Percentiles rank a stretch among this genome's conserved stretches.
These are phyloP conservation scores for Proctacanthus coquilletti DNA, from an alignment of 1,140 invertebrate species.

Conservation along the genomic window DNA sequence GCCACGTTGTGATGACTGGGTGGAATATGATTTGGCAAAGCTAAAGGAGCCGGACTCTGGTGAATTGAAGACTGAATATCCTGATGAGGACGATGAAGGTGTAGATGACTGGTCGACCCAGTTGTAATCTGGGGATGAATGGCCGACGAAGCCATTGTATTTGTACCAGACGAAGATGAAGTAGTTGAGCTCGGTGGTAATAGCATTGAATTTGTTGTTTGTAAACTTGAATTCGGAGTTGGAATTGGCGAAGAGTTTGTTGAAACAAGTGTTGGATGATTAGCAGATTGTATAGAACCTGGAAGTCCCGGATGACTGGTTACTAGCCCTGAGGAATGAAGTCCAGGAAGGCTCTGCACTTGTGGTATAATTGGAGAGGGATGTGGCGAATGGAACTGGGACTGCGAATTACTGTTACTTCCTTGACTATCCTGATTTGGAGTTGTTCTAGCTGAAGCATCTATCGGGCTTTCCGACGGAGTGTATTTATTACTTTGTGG, in stretches of 20 bases:
- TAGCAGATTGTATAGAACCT: slow-evolving; percentile 3
- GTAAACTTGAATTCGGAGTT: neutral
- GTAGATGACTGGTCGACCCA: slow-evolving; percentile 2
- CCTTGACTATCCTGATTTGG: slow-evolving; percentile 29
- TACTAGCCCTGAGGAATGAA: neutral
- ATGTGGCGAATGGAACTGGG: slow-evolving; percentile 24
- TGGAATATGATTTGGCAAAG: slow-evolving; percentile 1
- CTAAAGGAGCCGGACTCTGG: neutral
- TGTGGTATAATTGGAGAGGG: slow-evolving; percentile 24
- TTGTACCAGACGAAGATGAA: neutral
- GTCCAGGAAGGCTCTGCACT: neutral
- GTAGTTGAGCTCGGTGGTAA: neutral
- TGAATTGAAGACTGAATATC: slow-evolving; percentile 3
- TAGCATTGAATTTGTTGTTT: neutral
- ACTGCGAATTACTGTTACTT: slow-evolving; percentile 28
- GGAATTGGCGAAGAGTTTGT: neutral
- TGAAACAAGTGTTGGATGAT: slow-evolving; percentile 5
- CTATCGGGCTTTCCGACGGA: slow-evolving; percentile 22
- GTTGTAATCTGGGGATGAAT: neutral
- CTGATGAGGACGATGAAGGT: slow-evolving; percentile 3
- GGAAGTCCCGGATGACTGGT: neutral
- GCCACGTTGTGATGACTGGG: neutral
- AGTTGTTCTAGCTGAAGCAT: slow-evolving; percentile 19
- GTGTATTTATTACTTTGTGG: slow-evolving; percentile 12
- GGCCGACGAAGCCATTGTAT: neutral